Evolutionary conservation across 2,113 vertebrate genomes (phyloP), one percentile per base, ranked within the genome.

Genomic region (Gymnobelideus leadbeateri): DNA sequence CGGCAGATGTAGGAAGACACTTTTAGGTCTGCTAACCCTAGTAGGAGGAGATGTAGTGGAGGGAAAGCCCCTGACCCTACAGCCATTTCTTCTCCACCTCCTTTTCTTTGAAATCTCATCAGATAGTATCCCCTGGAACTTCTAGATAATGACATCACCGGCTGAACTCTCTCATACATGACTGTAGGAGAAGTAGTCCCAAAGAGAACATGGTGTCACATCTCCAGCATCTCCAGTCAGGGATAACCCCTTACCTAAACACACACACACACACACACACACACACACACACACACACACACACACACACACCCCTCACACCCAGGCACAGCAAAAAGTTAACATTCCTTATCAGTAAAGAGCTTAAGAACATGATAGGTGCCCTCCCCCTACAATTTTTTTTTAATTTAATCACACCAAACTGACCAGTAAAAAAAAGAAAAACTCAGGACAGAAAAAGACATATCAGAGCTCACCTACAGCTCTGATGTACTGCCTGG

Each of bases 401-500:
- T 57, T 10, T 14, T 0, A 43, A 0, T 89, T 98, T 97, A 97
- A 95, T 98, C 98, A 96, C 46, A 37, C 61, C 92, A 92, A 50
- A 3, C 94, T 96, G 96, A 95, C 96, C 92, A 94, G 92, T 95
- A 91, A 91, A 95, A 89, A 97, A 94, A 92, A 97, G 97, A 94
- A 96, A 61, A 94, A 94, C 96, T 91, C 31, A 50, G 94, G 94
- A 94, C 97, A 96, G n/a, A n/a, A 97, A 97, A 92, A 54, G 94
- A 96, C 95, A 95, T 97, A 84, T 96, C 95, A 97, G 95, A 97
- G 95, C 77, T 97, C 95, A 97, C 96, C 97, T 93, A 97, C 96
- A 96, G 96, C 95, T 96, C 51, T 96, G 96, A 97, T 97, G 94
- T 92, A 97, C 97, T 95, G 97, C 95, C 93, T 97, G 91, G 97